These are phyloP conservation scores for Sinocyclocheilus maitianheensis DNA, from an alignment of 2,113 vertebrate genomes.

Conservation along the genomic window DNA sequence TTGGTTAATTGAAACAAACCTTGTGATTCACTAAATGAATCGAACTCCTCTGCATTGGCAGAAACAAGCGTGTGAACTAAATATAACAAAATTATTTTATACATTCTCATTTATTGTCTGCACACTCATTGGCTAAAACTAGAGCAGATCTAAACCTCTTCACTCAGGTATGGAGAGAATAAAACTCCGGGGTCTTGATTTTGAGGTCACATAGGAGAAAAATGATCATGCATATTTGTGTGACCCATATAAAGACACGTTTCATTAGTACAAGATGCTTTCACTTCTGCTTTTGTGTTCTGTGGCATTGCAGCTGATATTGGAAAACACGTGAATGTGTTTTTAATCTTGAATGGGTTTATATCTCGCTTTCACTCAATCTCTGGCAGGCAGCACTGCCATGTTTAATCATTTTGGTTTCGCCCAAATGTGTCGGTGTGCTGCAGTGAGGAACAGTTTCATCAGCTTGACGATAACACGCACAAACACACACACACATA, in stretches of 20 bases:
- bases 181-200: neutral
- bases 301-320: constrained; percentile 19
- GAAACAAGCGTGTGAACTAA: neutral
- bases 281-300: constrained; percentile 33
- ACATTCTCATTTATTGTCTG: neutral
- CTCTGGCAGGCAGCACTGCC: neutral
- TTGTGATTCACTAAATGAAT: neutral
- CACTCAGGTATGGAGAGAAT: neutral
- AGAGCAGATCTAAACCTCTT: neutral
- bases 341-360: neutral
- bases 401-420: neutral
- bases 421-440: constrained; percentile 18
- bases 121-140: neutral
- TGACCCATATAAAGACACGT: neutral
- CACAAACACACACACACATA: neutral
- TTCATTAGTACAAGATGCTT: constrained; percentile 6
- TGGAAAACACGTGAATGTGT: neutral
- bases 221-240: neutral
- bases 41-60: neutral
- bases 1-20: no score
- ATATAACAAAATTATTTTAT: neutral
- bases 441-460: constrained; percentile 30
- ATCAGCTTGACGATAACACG: neutral
- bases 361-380: neutral
- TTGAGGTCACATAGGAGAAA: neutral